Evolutionary conservation across 2,797 vertebrate genomes (phyloP), one percentile per base, ranked within the genome.

Genomic region (Pseudochirops cupreus): DNA sequence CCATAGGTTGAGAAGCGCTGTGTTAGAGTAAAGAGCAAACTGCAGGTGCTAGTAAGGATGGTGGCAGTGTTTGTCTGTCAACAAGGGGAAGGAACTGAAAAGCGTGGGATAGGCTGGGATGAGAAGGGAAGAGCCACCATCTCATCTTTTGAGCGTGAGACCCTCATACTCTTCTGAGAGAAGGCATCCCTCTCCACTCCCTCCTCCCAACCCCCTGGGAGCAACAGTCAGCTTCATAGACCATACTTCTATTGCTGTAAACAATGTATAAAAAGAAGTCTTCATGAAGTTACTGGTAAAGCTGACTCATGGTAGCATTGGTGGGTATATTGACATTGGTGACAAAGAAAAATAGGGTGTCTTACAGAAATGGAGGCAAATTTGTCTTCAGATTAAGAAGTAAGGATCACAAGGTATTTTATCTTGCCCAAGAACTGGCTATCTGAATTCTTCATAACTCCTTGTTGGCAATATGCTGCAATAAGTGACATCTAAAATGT

Each of bases 231-330:
- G 97, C 95, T 97, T 97, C 97, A 98, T 95, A 98, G 95, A 97
- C 99, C 99, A 13, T 99, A n/a, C 99, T 99, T 98, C 99, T 99
- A 92, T 99, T 99, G 98, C 99, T 99, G 99, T 99, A 99, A 97
- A 99, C 99, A 97, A 56, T 56, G 55, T 56, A 56, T 16, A 14
- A 11, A 55, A 56, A 56, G 56, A 99, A 99, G 98, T 99, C 99
- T 98, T 99, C 99, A 0, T 99, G 99, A 93, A 99, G 99, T 98
- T 99, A 99, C 99, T 99, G 99, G 98, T 99, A 99, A n/a, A 99
- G 99, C 96, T 99, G 99, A 91, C 99, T 99, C 99, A 99, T 99
- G 95, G 99, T 99, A 95, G 99, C 99, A 94, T 99, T 99, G 96
- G 99, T 99, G 95, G 99, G 99, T 97, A 99, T 99, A 99, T 99